A percentile compares a stretch with the other conserved stretches of the same genome.
Evolutionary conservation across 2,888 invertebrate genomes (phyloP).

Genomic region (Philopedon plagiatum): DNA sequence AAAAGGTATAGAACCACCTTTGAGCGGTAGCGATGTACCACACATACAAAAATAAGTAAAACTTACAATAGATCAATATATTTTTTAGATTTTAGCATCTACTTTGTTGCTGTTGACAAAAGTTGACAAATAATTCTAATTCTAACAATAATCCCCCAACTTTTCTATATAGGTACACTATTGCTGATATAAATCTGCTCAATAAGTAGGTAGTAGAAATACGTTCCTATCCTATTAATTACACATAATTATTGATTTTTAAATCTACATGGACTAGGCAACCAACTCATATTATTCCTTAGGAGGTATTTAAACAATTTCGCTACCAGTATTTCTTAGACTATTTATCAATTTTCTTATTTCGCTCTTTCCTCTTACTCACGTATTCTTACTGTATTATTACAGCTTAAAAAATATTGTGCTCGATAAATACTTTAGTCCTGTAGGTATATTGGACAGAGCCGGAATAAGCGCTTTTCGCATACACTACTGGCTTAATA

Average conservation of each 20-base stretch:
- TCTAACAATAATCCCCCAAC: too few species aligned
- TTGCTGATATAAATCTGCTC: too few species aligned
- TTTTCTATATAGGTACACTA: too few species aligned
- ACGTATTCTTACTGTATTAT: slow-evolving; percentile 43
- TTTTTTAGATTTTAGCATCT: too few species aligned
- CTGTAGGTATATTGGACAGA: slow-evolving; percentile 41
- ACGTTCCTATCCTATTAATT: background rate
- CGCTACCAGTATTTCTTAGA: slow-evolving; percentile 45
- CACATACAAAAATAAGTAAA: too few species aligned
- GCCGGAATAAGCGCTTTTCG: slow-evolving; percentile 12
- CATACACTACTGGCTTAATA: too few species aligned
- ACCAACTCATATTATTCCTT: slow-evolving; percentile 26
- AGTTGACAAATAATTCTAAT: too few species aligned
- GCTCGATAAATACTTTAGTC: slow-evolving; percentile 41
- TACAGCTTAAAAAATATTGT: slow-evolving; percentile 28
- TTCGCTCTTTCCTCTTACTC: slow-evolving; percentile 45
- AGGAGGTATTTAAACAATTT: slow-evolving; percentile 45
- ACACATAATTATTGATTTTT: slow-evolving; percentile 22
- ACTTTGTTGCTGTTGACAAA: too few species aligned
- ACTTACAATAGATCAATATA: too few species aligned
- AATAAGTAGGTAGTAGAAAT: background rate
- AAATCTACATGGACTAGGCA: slow-evolving; percentile 9
- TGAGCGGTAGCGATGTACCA: too few species aligned
- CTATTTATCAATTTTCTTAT: slow-evolving; percentile 46
- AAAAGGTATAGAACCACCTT: too few species aligned